Conservation (phyloP, 64 coral and sea anemone genomes). For the Dendronephthya gigantea region DNA sequence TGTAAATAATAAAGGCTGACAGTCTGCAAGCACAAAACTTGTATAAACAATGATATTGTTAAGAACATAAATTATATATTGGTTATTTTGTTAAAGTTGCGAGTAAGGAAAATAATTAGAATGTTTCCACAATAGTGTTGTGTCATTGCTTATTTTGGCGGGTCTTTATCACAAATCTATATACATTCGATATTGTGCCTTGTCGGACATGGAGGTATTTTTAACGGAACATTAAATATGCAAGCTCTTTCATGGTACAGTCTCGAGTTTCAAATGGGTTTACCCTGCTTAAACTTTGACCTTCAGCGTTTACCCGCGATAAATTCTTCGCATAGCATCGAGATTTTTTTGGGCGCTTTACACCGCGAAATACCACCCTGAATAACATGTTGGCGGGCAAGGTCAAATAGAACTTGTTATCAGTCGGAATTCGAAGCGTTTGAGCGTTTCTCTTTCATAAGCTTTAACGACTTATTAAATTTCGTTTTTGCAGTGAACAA, state of each 20-base stretch:
- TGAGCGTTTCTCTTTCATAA: not conserved
- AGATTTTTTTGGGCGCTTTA: not conserved
- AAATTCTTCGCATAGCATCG: not conserved
- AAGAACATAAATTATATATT: constrained; percentile 1
- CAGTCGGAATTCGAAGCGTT: not conserved
- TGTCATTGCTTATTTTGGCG: not conserved
- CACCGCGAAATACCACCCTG: not conserved
- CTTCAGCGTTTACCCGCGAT: not conserved
- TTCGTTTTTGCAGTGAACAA: not conserved
- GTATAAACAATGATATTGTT: not conserved
- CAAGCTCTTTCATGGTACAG: not conserved
- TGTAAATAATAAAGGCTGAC: not conserved
- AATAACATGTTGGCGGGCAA: not conserved
- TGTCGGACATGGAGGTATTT: not conserved
- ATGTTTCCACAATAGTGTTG: not conserved
- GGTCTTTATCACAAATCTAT: not conserved
- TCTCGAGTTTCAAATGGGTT: not conserved
- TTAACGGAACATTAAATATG: not conserved
- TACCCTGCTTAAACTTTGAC: not conserved
- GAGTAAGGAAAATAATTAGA: not conserved
- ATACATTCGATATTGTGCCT: too few species aligned
- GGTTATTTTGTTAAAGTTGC: not conserved
- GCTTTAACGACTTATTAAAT: not conserved
- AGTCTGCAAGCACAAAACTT: not conserved
- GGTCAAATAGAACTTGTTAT: not conserved